Evolutionary conservation across 2,797 vertebrate species (phyloP), one percentile per base, ranked within the genome.

Genomic region (Dryobates pubescens): DNA sequence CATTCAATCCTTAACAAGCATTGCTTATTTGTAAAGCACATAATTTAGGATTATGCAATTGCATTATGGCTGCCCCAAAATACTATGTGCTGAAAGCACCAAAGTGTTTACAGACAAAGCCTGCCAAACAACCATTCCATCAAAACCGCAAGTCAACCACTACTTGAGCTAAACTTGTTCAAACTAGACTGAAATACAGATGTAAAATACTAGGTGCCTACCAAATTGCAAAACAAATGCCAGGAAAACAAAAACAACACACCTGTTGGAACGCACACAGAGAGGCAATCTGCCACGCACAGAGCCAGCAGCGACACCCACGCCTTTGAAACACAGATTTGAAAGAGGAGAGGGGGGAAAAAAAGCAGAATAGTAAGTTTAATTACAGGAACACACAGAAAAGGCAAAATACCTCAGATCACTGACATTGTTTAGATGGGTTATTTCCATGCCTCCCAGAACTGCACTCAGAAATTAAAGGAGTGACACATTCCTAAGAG

Each of bases 31-130:
- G 54, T 87, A 86, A 90, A 95, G 61, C 20, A 54, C 38, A 17
- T 86, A 88, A 90, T 78, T 58, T 87, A 82, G 82, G 93, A 95
- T 96, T 95, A 95, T 43, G 86, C 93, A 97, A 95, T 1, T 88
- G 78, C 82, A 79, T 70, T 70, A 92, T 57, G 76, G 81, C 81
- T 93, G 78, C 94, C 86, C 56, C 86, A 88, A 96, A 93, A 93
- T 17, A 83, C 5, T 41, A 81, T 9, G 32, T 58, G 74, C 86
- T 89, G 82, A 92, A 94, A 94, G 73, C 38, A 26, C 43, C 13
- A 0, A 36, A 84, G 88, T 22, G 45, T 86, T 95, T 95, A 95
- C 57, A 29, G 71, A 78, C 4, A 0, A 64, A 62, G 49, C 57
- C 49, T 94, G 95, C 92, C 95, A 94, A 93, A 76, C 61, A 88